A percentile compares a stretch with the other conserved stretches of the same genome.
Evolutionary conservation across 2,113 vertebrate genomes (phyloP).

Genomic region (Gavia stellata): DNA sequence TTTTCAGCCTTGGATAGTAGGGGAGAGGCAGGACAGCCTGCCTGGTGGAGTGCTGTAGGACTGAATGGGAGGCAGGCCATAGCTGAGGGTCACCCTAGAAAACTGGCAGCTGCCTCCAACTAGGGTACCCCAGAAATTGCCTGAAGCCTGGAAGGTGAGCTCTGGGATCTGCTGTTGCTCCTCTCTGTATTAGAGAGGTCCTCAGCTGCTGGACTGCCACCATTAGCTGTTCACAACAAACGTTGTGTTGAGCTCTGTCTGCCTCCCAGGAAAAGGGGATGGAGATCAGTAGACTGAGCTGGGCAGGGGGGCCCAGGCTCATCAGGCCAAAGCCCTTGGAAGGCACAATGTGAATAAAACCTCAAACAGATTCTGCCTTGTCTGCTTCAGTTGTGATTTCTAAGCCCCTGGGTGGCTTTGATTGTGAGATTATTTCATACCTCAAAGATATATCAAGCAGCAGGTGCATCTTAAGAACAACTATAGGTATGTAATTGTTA

Average conservation of each 20-base stretch:
- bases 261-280: neutral
- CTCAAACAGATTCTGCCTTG: neutral
- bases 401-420: neutral
- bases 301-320: neutral
- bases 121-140: neutral
- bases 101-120: neutral
- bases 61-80: neutral
- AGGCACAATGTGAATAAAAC: neutral
- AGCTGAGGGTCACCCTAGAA: neutral
- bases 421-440: neutral
- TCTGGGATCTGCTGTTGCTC: neutral
- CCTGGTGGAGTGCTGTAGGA: neutral
- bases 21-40: neutral
- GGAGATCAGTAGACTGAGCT: neutral
- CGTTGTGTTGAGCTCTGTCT: neutral
- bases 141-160: neutral
- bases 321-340: neutral
- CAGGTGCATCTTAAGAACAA: neutral
- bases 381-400: neutral
- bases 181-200: neutral
- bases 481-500: neutral
- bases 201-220: neutral
- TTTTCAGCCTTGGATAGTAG: neutral
- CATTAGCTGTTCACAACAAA: neutral
- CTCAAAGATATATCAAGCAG: neutral